Evolutionary conservation across 1,140 invertebrate species (phyloP).

Genomic region (Euwallacea fornicatus): DNA sequence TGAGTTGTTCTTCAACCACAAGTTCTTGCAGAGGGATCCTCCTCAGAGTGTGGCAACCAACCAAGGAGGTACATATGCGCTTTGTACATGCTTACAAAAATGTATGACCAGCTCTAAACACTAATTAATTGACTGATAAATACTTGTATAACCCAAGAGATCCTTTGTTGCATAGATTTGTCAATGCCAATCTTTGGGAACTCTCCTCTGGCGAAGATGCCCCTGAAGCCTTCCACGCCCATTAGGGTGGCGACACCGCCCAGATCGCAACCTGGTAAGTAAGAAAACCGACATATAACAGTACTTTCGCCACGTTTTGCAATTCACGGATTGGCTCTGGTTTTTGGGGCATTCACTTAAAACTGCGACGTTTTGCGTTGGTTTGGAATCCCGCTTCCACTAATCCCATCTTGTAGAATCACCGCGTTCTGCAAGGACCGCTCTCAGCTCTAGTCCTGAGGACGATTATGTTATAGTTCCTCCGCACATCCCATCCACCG

Average conservation of each 20-base stretch:
- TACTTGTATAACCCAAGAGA: not conserved
- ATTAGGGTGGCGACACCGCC: constrained; percentile 41
- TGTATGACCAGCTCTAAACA: too few relatives aligned
- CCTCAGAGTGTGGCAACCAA: constrained; percentile 48
- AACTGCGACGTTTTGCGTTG: too few relatives aligned
- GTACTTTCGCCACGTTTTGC: too few relatives aligned
- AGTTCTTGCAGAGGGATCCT: constrained; percentile 76
- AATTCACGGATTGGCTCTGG: too few relatives aligned
- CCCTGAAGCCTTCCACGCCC: constrained; percentile 43
- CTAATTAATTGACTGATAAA: not conserved
- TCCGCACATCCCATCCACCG: constrained; percentile 60
- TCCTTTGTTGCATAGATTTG: constrained; percentile 42
- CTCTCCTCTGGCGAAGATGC: constrained; percentile 42
- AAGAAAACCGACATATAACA: not conserved
- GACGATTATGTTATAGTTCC: constrained; percentile 89
- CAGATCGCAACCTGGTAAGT: constrained; percentile 45
- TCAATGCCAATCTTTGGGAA: constrained; percentile 44
- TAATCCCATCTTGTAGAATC: constrained; percentile 50
- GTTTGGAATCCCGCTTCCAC: constrained; percentile 14
- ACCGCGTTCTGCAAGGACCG: constrained; percentile 48
- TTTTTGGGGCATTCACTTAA: too few relatives aligned
- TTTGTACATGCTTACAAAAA: too few relatives aligned
- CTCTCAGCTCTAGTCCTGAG: constrained; percentile 63
- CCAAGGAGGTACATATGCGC: constrained; percentile 41
- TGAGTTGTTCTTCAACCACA: constrained; percentile 91